Evolutionary conservation across 2,797 vertebrate species (phyloP), one percentile per base, ranked within the genome.

Genomic region (Tenualosa ilisha): DNA sequence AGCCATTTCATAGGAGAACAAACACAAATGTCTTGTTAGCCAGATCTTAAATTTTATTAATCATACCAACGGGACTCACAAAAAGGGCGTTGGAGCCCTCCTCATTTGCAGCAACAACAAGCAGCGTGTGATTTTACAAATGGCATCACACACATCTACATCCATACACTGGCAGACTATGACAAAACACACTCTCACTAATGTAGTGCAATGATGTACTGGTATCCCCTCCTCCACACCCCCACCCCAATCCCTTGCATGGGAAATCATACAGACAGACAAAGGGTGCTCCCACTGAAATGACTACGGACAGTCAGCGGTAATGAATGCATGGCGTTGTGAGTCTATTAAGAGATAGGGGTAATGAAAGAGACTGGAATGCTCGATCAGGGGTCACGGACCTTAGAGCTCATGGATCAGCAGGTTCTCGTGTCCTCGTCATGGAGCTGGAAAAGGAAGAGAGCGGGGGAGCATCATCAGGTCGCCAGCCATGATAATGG

Each of bases 41-140:
- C 85, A 91, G 86, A 85, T 54, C 86, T 88, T 83, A 86, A 87
- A 85, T 82, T 93, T 93, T 93, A 94, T 93, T 93, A 61, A 84
- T 82, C 75, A 26, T 89, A 88, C 54, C 85, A 86, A 89, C 89
- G 84, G 87, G 81, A 86, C n/a, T 68, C 86, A 72, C 90, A 83
- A 86, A 87, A 87, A 87, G 85, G 84, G 83, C 43, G 8, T 79
- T 6, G 6, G 72, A 40, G 81, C 85, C 61, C 65, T 65, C 24
- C 61, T 90, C 51, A 86, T 86, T 86, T 89, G 87, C 84, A 88
- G 88, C 40, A 87, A 91, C 9, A 85, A 90, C 88, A 12, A 86
- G 68, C 89, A 79, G 40, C 72, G 20, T 85, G 37, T 85, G 40
- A 46, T 89, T 87, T 88, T 85, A 90, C 81, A 86, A 90, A 89